Evolutionary conservation across 2,888 invertebrate genomes (phyloP), one percentile per base, ranked within the genome.

Genomic region (Orchestes rusci): DNA sequence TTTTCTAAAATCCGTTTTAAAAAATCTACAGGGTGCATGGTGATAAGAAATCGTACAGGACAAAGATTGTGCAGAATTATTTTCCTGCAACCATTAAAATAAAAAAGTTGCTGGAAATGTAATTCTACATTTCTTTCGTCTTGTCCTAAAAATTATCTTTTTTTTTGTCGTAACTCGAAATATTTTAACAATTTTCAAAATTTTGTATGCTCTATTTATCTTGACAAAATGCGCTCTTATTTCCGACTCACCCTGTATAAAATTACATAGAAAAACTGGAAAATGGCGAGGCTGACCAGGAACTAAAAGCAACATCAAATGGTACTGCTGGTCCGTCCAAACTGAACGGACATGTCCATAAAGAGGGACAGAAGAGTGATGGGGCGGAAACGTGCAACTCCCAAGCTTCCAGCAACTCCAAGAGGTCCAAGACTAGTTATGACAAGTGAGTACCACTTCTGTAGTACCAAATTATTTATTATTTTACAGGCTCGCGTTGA

Each of bases 371-470:
- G 57, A 76, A 76, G 56, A 79, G 79, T 48, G 82, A 82, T 60
- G 79, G 80, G 16, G 79, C 79, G 2, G 79, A 78, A 54, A 80
- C 80, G 2, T 79, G 73, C 0, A 73, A 76, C 53, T 76, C 76
- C 3, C 75, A 75, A 48, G 71, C 73, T 50, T 68, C 68, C 1
- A 55, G 71, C 36, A 75, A 79, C 50, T 79, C 79, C 12, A 76
- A 75, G 61, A 70, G 76, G 56, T 76, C 82, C 30, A 73, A 77
- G 47, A 71, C 74, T 7, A 73, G 76, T 45, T 86, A 84, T 58
- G 91, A 91, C 53, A 84, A 85, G 56, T 49, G 34, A 16, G 45
- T 39, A 5, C 4, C 16, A 13, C 13, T 7, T 30, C 5, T 42
- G 31, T 19, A 20, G 27, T 2, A 17, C 15, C 16, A 16, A 10